Evolutionary conservation across 2,797 vertebrate species (phyloP).

Genomic region (Pseudochirops corinnae): DNA sequence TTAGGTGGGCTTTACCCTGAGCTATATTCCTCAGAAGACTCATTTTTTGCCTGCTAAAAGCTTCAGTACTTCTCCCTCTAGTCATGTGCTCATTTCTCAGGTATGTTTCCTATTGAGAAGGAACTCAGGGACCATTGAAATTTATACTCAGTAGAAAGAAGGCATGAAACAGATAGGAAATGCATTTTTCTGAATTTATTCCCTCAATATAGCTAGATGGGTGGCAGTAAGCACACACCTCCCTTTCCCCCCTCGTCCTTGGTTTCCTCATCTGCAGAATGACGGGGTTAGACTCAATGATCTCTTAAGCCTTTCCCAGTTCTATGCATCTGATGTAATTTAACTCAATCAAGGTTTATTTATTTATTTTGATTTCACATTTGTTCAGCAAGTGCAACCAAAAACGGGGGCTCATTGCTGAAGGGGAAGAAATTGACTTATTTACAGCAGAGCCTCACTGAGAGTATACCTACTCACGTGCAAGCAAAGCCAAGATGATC

Average conservation of each 20-base stretch:
- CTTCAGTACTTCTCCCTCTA: conserved; percentile 15
- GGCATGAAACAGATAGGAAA: conserved; percentile 20
- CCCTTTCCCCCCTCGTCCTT: background rate
- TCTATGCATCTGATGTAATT: background rate
- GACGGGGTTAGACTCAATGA: background rate
- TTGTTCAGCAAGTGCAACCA: conserved; percentile 16
- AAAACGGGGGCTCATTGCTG: background rate
- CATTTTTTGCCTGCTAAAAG: conserved; percentile 26
- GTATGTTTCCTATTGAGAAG: conserved; percentile 48
- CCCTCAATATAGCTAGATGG: background rate
- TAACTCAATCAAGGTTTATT: background rate
- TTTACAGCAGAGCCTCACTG: background rate
- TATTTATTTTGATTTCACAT: background rate
- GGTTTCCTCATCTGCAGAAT: conserved; percentile 49
- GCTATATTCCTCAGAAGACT: background rate
- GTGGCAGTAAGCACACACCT: background rate
- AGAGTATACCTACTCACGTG: background rate
- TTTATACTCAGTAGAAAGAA: conserved; percentile 56
- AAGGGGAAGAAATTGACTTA: background rate
- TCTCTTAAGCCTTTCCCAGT: conserved; percentile 15
- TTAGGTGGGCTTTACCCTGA: conserved; percentile 48
- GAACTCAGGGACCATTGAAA: conserved; percentile 30
- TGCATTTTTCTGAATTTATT: conserved; percentile 33
- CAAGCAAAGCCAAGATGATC: background rate
- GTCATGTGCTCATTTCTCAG: conserved; percentile 53